Evolutionary conservation across 1,140 invertebrate species (phyloP).

Genomic region (Augochlora pura): DNA sequence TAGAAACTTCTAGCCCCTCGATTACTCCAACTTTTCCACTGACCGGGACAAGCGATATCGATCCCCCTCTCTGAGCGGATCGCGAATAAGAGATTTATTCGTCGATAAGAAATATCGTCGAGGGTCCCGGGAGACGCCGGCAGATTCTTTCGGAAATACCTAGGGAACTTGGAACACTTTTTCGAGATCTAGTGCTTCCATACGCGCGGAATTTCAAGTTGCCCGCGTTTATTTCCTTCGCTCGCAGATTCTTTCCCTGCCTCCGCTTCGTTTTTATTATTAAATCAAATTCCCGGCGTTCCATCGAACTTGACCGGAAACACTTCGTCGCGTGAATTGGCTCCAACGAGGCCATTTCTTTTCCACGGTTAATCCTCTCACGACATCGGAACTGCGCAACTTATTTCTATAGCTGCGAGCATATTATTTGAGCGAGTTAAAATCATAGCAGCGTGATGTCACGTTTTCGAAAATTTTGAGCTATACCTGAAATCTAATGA

Average conservation of each 20-base stretch:
- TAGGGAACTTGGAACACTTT: constrained; percentile 23
- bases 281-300: background rate
- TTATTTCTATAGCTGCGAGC: no score
- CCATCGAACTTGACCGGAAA: no score
- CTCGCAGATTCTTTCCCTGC: constrained; percentile 9
- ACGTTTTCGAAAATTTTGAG: no score
- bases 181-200: constrained; percentile 5
- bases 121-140: background rate
- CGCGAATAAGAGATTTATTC: constrained; percentile 37
- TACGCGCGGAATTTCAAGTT: constrained; percentile 33
- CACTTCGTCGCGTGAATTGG: no score
- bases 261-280: background rate
- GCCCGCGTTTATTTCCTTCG: constrained; percentile 17
- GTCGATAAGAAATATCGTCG: constrained; percentile 11
- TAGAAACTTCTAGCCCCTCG: constrained; percentile 31
- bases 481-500: no score
- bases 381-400: no score
- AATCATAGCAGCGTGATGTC: no score
- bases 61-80: background rate
- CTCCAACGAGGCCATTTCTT: no score
- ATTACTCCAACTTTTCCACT: constrained; percentile 43
- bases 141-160: constrained; percentile 31
- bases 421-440: no score
- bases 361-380: no score
- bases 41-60: constrained; percentile 13